Conservation (phyloP, 2,888 invertebrate species). For the Dolomedes plantarius region DNA sequence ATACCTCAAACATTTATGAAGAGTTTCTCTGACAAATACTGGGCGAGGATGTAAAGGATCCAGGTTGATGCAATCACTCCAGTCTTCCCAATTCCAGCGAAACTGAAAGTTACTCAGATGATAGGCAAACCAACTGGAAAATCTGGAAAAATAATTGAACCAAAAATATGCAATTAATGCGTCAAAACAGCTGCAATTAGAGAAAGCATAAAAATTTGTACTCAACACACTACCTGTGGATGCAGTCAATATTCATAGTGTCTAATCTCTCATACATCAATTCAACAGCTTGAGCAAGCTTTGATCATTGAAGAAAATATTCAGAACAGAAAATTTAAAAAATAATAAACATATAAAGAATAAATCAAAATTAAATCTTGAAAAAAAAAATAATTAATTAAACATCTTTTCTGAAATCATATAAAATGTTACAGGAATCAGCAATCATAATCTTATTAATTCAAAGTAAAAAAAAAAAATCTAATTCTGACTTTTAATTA, state of each 20-base stretch:
- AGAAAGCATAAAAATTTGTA: not conserved
- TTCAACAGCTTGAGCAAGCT: slow-evolving; percentile 96
- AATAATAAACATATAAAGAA: not conserved
- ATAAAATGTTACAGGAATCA: too few species aligned
- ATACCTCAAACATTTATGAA: slow-evolving; percentile 92
- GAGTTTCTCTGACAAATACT: slow-evolving; percentile 93
- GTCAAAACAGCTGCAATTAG: not conserved
- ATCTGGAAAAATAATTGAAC: slow-evolving; percentile 81
- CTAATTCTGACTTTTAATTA: too few species aligned
- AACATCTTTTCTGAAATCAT: too few species aligned
- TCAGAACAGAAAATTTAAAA: not conserved
- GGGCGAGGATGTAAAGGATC: slow-evolving; percentile 94
- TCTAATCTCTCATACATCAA: slow-evolving; percentile 96
- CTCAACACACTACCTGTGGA: slow-evolving; percentile 84
- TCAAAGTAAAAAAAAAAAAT: too few species aligned
- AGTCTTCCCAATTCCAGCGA: slow-evolving; percentile 99
- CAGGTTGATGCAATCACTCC: slow-evolving; percentile 90
- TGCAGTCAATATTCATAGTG: slow-evolving; percentile 96
- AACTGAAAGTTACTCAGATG: slow-evolving; percentile 99
- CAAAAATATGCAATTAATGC: too few species aligned
- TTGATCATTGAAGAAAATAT: slow-evolving; percentile 13
- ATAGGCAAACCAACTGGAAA: slow-evolving; percentile 98
- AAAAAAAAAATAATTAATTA: too few species aligned
- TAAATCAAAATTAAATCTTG: too few species aligned
- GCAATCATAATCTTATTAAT: too few species aligned